Conservation (phyloP, 2,113 vertebrate genomes). For the Dasyprocta punctata region DNA sequence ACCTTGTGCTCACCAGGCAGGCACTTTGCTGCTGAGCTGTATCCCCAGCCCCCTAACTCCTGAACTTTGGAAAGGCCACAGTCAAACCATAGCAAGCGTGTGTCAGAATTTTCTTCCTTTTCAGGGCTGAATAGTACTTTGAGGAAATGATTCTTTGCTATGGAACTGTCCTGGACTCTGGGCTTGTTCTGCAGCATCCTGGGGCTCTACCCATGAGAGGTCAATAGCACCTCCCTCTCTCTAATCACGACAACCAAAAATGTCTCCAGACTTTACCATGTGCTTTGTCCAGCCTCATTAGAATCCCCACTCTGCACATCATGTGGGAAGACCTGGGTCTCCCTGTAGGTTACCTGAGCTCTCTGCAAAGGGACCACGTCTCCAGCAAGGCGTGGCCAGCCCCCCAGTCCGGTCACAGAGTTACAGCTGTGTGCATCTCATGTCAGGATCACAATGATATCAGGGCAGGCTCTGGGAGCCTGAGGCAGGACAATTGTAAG, state of each 20-base stretch:
- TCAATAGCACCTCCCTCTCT: background rate
- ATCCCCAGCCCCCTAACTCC: background rate
- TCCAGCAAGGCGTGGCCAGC: background rate
- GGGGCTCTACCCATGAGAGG: background rate
- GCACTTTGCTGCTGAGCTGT: too few relatives aligned
- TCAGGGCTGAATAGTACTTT: background rate
- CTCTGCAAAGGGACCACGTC: background rate
- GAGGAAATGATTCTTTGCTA: background rate
- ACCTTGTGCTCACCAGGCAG: too few relatives aligned
- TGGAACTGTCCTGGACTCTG: accelerated
- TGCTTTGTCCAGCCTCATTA: background rate
- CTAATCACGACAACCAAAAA: background rate
- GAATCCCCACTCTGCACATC: background rate
- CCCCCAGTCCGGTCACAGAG: too few relatives aligned
- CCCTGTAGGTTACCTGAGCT: accelerated
- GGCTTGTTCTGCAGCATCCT: accelerated
- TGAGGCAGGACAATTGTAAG: background rate
- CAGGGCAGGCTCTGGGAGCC: background rate
- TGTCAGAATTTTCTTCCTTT: background rate
- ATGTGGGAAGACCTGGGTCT: background rate
- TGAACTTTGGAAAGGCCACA: background rate
- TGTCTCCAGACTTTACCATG: background rate
- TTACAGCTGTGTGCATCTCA: background rate
- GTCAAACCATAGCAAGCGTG: background rate
- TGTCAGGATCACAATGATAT: background rate